Conservation (phyloP, 2,888 invertebrate genomes). For the Thecocarcelia acutangulata region DNA sequence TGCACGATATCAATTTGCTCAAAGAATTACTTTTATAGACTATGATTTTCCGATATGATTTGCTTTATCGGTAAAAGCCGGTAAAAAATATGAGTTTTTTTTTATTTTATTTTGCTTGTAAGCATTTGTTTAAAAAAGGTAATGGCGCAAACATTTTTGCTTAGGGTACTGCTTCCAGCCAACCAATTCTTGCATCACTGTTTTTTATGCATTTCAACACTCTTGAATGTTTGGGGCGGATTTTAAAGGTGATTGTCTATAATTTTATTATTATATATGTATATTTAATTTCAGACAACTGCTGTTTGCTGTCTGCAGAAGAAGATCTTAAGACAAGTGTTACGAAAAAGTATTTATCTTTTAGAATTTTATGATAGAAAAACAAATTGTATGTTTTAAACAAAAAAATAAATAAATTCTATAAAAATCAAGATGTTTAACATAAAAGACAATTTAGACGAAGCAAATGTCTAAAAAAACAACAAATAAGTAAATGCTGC, state of each 20-base stretch:
- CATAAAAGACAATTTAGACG: conserved; percentile 49
- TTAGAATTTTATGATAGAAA: conserved; percentile 32
- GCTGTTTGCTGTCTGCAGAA: conserved; percentile 30
- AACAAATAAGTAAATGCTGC: conserved; percentile 44
- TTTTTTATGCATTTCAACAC: conserved; percentile 62
- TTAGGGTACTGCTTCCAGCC: background rate
- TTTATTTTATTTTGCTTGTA: too few relatives aligned
- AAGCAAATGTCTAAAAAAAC: conserved; percentile 28
- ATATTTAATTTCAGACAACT: conserved; percentile 14
- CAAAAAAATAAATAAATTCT: conserved; percentile 13
- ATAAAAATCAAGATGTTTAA: conserved; percentile 58
- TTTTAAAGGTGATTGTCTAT: conserved; percentile 57
- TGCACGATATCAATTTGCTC: too few relatives aligned
- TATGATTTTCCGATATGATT: too few relatives aligned
- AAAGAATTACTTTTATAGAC: too few relatives aligned
- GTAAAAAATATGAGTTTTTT: too few relatives aligned
- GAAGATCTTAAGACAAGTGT: conserved; percentile 45
- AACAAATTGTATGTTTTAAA: conserved; percentile 1
- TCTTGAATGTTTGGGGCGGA: conserved; percentile 72
- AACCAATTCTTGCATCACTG: background rate
- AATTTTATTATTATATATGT: conserved; percentile 17
- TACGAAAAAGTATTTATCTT: conserved; percentile 33
- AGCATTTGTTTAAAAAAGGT: too few relatives aligned
- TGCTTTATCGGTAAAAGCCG: too few relatives aligned
- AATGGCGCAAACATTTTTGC: too few relatives aligned